These are phyloP conservation scores for Pelmatolapia mariae DNA, from an alignment of 2,113 vertebrate species.

Conservation along the genomic window DNA sequence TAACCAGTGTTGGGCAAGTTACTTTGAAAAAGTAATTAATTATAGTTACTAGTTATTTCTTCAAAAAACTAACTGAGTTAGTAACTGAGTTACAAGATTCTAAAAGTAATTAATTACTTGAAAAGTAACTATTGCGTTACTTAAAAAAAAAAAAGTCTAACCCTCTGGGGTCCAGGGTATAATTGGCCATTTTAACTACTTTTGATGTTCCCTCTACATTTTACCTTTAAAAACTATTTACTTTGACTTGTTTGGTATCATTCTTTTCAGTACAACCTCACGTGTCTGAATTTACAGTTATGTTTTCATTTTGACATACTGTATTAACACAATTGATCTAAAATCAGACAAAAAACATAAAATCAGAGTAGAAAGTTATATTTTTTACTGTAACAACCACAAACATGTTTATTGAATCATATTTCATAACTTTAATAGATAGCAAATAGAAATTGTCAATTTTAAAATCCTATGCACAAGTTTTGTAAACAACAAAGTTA, in stretches of 20 bases:
- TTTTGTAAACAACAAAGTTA: too few species aligned
- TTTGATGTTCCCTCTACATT: rapidly evolving
- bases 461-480: too few species aligned
- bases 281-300: too few species aligned
- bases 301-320: too few species aligned
- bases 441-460: too few species aligned
- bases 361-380: too few species aligned
- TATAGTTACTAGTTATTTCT: background rate
- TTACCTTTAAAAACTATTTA: rapidly evolving
- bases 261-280: too few species aligned
- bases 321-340: too few species aligned
- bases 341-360: too few species aligned
- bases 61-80: background rate
- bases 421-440: too few species aligned
- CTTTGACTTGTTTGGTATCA: rapidly evolving
- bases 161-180: rapidly evolving
- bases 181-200: background rate
- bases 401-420: too few species aligned
- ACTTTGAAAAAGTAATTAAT: background rate
- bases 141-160: rapidly evolving
- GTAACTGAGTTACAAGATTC: background rate
- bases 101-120: background rate
- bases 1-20: background rate
- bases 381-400: too few species aligned
- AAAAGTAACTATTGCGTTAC: background rate